Evolutionary conservation across 2,113 vertebrate species (phyloP), one percentile per base, ranked within the genome.

Genomic region (Anthoscopus minutus): DNA sequence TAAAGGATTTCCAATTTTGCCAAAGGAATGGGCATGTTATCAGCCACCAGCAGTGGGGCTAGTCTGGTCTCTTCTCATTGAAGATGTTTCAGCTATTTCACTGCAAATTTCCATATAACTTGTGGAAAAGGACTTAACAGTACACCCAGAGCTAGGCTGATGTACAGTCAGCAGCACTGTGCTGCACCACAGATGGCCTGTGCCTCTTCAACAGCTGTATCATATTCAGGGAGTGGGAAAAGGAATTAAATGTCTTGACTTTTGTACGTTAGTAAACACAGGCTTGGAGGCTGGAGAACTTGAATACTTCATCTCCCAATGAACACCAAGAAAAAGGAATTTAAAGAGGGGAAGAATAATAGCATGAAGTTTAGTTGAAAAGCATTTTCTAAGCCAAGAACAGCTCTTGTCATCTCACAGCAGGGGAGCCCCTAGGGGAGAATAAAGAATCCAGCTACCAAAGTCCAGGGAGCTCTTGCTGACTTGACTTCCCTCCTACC

Each of bases 281-380:
- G 25, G 18, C 37, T 6, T 35, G n/a, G 24, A 24, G 24, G 17
- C 14, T 3, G 4, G 40, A 53, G 25, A 65, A 37, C 30, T 12
- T 0, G 2, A 69, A 50, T 25, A 22, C 28, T 86, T 83, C 0
- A 0, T 42, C 44, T 79, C 51, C 44, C 0, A 6, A 15, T 2
- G 4, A 53, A 16, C 4, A 4, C 11, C 37, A n/a, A 45, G 31
- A 38, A 72, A 69, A 44, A 9, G 6, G 8, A 47, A 16, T 50
- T 37, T 38, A 35, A 53, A 48, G 15, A 42, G 6, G 8, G 28
- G 7, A 50, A 28, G 24, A 23, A 13, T 2, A 35, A 25, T 19
- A 77, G 15, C 6, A 10, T 8, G 5, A 21, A 56, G 53, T 11
- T 16, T 15, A 14, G 21, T 4, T 53, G 51, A 24, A 53, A 65